Base-by-base conservation (phyloP, 2,797 vertebrate genomes). In the Gymnopithys bicolor region DNA sequence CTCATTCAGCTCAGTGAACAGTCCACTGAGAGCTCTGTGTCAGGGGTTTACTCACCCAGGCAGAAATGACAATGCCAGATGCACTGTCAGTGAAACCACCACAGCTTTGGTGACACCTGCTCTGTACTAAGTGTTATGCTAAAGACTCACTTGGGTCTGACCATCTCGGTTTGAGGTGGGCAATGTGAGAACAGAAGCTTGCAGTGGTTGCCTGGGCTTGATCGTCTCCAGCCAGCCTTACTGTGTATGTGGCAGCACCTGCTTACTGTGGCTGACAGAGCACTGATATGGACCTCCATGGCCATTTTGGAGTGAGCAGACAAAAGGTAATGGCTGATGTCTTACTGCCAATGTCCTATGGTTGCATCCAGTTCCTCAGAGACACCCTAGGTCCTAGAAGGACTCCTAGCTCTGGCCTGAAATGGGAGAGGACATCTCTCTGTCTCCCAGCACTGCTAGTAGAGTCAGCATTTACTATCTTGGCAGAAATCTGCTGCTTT, bases 121-220 rank as follows among this genome's bases (percentile, higher is more conserved):
- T 87, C 51, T 66, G 67, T n/a, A 55, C 63, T 56, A 19, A 1
- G 3, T 48, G 41, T 89, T 60, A 76, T 25, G 53, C 48, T 68
- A 22, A 83, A 83, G 43, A 39, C 11, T 51, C 17, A 1, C 56
- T 78, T 73, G 59, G 27, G 41, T 93, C 71, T 91, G 77, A 48
- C 49, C 33, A 11, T 59, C 28, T 32, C 41, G 78, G 70, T 73
- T 95, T 96, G 89, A 90, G 86, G 67, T 73, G 66, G 67, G 84
- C 63, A 30, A 25, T 48, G 67, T 66, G 45, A 89, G 21, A 93
- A 32, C 35, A 84, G 67, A 84, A 91, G 23, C 27, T 53, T 83
- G 35, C 66, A 37, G 9, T 0, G 0, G 45, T 21, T 56, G 46
- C 59, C 32, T 22, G 60, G 12, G n/a, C 52, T 1, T 10, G 7